Evolutionary conservation across 2,113 vertebrate genomes (phyloP).

Genomic region (Indicator maculatus): DNA sequence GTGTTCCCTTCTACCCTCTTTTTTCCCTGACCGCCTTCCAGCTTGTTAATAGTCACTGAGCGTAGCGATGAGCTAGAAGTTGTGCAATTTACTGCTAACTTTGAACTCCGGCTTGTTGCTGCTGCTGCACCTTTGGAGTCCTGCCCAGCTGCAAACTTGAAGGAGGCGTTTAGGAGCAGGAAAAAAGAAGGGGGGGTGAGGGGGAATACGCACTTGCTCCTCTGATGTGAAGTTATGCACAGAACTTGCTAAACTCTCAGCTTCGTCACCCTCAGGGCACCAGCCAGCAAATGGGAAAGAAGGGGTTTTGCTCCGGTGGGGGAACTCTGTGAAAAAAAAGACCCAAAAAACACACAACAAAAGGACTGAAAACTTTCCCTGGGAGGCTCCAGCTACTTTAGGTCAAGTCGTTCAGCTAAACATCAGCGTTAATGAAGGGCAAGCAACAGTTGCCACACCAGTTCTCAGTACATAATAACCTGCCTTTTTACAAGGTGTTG

Average conservation of each 20-base stretch:
- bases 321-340: background rate
- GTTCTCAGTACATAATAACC: conserved; percentile 13
- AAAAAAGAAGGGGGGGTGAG: background rate
- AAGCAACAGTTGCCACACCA: conserved; percentile 42
- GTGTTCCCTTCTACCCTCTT: conserved; percentile 55
- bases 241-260: conserved; percentile 64
- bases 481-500: background rate
- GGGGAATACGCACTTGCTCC: conserved; percentile 29
- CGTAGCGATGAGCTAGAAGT: conserved; percentile 74
- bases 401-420: conserved; percentile 26
- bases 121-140: conserved; percentile 79
- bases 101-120: conserved; percentile 77
- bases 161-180: conserved; percentile 74
- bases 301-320: conserved; percentile 32
- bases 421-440: background rate
- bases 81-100: conserved; percentile 81
- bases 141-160: conserved; percentile 75
- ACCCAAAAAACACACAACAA: background rate
- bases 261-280: conserved; percentile 44
- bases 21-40: conserved; percentile 37
- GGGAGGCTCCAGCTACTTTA: conserved; percentile 24
- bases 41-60: conserved; percentile 70
- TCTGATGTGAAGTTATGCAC: conserved; percentile 68
- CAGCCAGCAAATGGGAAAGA: conserved; percentile 12
- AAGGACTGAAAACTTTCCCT: conserved; percentile 11